Conservation (phyloP, 2,888 invertebrate species). For the Epistrophella euchroma region DNA sequence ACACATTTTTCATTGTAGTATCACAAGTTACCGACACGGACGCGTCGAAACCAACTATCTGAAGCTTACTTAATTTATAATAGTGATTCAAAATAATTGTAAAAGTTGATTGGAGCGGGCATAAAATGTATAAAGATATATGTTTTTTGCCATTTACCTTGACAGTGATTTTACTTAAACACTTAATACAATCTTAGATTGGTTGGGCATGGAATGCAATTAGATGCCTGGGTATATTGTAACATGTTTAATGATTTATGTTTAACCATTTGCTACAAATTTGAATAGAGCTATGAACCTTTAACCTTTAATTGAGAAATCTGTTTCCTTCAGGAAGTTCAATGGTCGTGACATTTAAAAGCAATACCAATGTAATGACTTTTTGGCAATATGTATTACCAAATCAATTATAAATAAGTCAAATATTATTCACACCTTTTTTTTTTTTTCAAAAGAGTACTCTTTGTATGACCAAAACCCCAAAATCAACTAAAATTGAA, state of each 20-base stretch:
- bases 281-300: neutral
- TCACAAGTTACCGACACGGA: no score
- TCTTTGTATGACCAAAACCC: neutral
- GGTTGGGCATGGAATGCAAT: neutral
- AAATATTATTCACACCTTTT: neutral
- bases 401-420: neutral
- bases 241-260: neutral
- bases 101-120: neutral
- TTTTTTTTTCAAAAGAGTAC: neutral
- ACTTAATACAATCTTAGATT: neutral
- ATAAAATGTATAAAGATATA: neutral
- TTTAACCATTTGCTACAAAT: neutral
- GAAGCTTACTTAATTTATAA: conserved; percentile 3
- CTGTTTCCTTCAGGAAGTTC: conserved; percentile 23
- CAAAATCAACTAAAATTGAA: no score
- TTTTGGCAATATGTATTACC: neutral
- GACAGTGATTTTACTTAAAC: conserved; percentile 19
- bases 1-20: neutral
- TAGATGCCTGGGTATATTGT: neutral
- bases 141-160: conserved; percentile 19
- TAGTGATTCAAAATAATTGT: conserved; percentile 1
- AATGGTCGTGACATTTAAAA: neutral
- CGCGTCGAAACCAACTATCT: neutral
- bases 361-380: neutral
- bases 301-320: neutral